These are phyloP conservation scores for Typhlomys cinereus DNA, from an alignment of 2,113 vertebrate species.

Conservation along the genomic window DNA sequence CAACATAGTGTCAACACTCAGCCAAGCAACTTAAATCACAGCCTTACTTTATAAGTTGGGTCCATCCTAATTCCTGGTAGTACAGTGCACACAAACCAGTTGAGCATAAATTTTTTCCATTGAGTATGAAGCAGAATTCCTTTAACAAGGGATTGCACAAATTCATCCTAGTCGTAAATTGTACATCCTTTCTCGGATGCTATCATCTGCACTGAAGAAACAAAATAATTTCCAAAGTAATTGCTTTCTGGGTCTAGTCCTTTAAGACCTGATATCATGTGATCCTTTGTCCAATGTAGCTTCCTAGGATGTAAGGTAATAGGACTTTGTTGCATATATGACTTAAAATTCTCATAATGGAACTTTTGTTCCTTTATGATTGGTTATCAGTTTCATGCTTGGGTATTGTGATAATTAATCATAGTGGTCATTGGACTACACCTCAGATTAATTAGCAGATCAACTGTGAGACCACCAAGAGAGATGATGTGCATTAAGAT, in stretches of 20 bases:
- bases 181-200: background rate
- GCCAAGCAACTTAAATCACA: background rate
- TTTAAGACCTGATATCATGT: background rate
- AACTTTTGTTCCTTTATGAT: background rate
- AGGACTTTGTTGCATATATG: background rate
- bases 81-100: background rate
- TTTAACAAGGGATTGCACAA: background rate
- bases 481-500: no score
- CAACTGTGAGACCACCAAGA: no score
- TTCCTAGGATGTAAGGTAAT: no score
- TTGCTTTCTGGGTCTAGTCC: background rate
- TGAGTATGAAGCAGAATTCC: background rate
- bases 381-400: background rate
- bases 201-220: background rate
- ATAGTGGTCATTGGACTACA: no score
- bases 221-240: background rate
- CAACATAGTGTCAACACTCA: background rate
- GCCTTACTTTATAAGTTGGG: background rate
- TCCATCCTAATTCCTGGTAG: background rate
- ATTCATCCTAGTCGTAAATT: background rate
- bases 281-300: background rate
- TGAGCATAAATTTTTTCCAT: background rate
- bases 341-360: background rate
- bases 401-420: no score
- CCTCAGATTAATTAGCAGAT: no score